Evolutionary conservation across 2,113 vertebrate genomes (phyloP).

Genomic region (Nannospalax galili): DNA sequence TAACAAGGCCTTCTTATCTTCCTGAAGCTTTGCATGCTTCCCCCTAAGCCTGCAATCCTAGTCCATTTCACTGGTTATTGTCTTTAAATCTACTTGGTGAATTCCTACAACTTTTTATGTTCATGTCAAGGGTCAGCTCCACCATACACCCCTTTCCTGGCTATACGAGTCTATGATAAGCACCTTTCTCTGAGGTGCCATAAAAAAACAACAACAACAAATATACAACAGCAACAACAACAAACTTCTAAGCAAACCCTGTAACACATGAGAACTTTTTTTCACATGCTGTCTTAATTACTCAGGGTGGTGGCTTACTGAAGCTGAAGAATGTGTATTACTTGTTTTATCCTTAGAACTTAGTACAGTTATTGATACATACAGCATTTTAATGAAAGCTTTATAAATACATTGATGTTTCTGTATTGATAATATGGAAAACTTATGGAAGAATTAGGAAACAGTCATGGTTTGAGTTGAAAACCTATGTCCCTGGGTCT

Average conservation of each 20-base stretch:
- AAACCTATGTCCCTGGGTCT: background rate
- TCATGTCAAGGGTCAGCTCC: background rate
- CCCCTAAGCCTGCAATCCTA: background rate
- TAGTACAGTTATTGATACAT: background rate
- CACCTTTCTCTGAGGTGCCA: background rate
- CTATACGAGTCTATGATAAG: background rate
- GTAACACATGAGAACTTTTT: rapidly evolving
- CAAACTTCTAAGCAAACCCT: background rate
- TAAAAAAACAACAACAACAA: background rate
- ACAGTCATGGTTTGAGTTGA: background rate
- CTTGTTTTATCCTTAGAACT: background rate
- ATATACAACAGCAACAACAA: no score
- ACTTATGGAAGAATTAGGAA: background rate
- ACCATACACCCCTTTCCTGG: background rate
- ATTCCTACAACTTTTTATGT: background rate
- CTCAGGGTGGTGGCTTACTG: background rate
- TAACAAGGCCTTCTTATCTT: background rate
- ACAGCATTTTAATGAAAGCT: background rate
- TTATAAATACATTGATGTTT: background rate
- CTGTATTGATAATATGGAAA: background rate
- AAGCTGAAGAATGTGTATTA: background rate
- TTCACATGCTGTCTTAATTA: background rate
- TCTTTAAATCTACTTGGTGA: background rate
- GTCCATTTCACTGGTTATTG: background rate
- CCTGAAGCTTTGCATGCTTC: background rate